Evolutionary conservation across 1,140 invertebrate species (phyloP), one percentile per base, ranked within the genome.

Genomic region (Pogonomyrmex californicus): DNA sequence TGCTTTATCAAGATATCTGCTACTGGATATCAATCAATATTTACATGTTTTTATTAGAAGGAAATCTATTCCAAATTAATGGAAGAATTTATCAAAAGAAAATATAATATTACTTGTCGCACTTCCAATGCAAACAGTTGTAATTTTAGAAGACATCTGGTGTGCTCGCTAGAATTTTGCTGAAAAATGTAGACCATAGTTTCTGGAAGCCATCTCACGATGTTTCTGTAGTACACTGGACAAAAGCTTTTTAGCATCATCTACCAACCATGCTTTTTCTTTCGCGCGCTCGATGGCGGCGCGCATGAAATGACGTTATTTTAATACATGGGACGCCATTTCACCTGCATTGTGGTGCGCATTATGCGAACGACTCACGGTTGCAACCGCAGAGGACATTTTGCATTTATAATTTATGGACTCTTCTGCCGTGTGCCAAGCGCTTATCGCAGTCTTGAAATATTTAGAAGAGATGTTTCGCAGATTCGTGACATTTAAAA

Each of bases 351-450:
- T 82, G 66, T 70, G 51, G 60, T 30, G 70, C 81, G 79, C 79
- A 75, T 85, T 85, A 85, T 76, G 71, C 71, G 81, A 62, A 76
- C 81, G 82, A 82, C 66, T 63, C 79, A 60, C 70, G 81, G 85
- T 85, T 73, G 85, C 87, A 88, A 58, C 85, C 76, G 88, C 87
- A 91, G 88, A 90, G 88, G 62, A 87, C 85, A 81, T 86, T 68
- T 71, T 63, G 63, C 75, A 92, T 91, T 91, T 90, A 90, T 92
- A 91, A 92, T 90, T 91, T 89, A 91, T 87, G 85, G 66, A 83
- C 77, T 73, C 85, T 73, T 81, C 65, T 73, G 58, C 63, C 33
- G 58, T 65, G 47, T 41, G 73, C 77, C 70, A 85, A 73, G 79
- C 71, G 60, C 60, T 85, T 85, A 76, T 85, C 82, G 60, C 58